phyloP scores from a whole-genome alignment of 1,140 invertebrate species.

The Neodiprion pinetum region DNA sequence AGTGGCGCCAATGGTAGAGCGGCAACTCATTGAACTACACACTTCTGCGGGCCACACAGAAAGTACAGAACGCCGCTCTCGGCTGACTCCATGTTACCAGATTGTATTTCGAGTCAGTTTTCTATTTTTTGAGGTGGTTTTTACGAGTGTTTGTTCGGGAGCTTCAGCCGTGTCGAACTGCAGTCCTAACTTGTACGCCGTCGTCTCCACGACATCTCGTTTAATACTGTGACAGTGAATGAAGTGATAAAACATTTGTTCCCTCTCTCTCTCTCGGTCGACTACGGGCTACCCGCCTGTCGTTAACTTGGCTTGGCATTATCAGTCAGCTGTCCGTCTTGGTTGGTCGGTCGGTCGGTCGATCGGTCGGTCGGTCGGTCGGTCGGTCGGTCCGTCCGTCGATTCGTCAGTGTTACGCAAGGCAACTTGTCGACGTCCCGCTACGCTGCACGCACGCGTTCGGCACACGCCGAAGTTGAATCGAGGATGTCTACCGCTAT shows the following conservation, averaged over 20 bases:
- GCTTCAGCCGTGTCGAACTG: neutral
- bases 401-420: neutral
- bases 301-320: conserved; percentile 1
- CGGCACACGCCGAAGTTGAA: neutral
- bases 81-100: neutral
- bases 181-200: too few relatives aligned
- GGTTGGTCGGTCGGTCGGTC: neutral
- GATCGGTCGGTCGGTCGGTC: neutral
- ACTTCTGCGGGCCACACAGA: neutral
- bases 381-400: conserved; percentile 1
- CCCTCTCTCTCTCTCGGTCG: neutral
- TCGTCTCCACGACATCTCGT: neutral
- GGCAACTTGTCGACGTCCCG: neutral
- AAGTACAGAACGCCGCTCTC: neutral
- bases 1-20: neutral
- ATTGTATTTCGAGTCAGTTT: conserved; percentile 4
- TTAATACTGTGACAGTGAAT: neutral
- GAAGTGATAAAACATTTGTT: neutral
- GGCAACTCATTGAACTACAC: neutral
- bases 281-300: neutral
- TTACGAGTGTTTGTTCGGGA: neutral
- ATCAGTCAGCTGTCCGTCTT: neutral
- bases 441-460: neutral
- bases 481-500: neutral
- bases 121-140: neutral